Conservation (phyloP, 2,797 vertebrate species). For the Echeneis naucrates region DNA sequence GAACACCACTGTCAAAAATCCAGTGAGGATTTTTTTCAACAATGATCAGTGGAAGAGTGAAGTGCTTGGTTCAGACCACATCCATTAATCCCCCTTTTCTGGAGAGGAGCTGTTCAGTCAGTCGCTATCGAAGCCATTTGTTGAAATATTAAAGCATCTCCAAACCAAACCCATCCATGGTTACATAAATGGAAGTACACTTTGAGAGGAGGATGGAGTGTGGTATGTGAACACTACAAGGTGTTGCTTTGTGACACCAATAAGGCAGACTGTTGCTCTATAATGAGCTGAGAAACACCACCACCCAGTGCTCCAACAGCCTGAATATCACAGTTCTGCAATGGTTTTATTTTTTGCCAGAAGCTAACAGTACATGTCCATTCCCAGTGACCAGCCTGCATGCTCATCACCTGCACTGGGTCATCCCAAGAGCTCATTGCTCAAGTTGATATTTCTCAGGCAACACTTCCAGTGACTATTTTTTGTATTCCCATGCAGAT, state of each 20-base stretch:
- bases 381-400: neutral
- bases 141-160: neutral
- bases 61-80: no score
- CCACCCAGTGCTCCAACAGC: slow-evolving; percentile 37
- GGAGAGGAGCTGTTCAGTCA: neutral
- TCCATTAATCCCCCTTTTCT: neutral
- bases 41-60: no score
- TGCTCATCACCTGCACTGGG: slow-evolving; percentile 6
- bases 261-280: slow-evolving; percentile 38
- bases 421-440: neutral
- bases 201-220: slow-evolving; percentile 4
- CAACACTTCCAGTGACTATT: slow-evolving; percentile 8
- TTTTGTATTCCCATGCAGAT: slow-evolving; percentile 28
- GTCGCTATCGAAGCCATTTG: neutral
- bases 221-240: slow-evolving; percentile 39
- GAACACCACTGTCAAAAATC: no score
- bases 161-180: neutral
- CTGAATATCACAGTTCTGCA: slow-evolving; percentile 45
- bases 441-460: slow-evolving; percentile 9
- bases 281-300: slow-evolving; percentile 66
- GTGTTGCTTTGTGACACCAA: slow-evolving; percentile 60
- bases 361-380: slow-evolving; percentile 34
- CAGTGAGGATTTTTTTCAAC: no score
- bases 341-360: slow-evolving; percentile 67
- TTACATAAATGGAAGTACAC: slow-evolving; percentile 12